Conservation (phyloP, 2,888 invertebrate genomes). For the Drosophila cracens region DNA sequence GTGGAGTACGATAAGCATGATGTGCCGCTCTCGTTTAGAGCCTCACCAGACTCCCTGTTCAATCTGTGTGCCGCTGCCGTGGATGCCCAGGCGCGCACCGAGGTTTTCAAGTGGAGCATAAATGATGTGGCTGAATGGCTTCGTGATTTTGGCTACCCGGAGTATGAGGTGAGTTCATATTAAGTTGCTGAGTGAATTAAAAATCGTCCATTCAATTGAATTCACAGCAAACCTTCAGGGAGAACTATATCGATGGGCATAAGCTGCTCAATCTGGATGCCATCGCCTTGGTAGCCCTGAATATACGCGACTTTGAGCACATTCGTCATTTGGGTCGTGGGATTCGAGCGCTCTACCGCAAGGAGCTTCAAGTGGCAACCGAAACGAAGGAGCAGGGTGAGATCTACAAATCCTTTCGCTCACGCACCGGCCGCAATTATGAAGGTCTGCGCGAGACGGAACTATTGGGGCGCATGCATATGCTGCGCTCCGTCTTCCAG, state of each 20-base stretch:
- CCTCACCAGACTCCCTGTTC: slow-evolving; percentile 85
- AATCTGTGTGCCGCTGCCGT: slow-evolving; percentile 83
- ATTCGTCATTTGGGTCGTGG: slow-evolving; percentile 83
- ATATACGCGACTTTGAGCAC: slow-evolving; percentile 85
- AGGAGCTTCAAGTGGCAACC: slow-evolving; percentile 83
- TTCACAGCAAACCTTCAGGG: slow-evolving; percentile 84
- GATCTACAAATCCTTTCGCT: slow-evolving; percentile 86
- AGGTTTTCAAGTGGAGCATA: slow-evolving; percentile 85
- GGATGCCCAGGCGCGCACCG: slow-evolving; percentile 84
- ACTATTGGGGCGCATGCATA: slow-evolving; percentile 86
- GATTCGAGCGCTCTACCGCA: slow-evolving; percentile 84
- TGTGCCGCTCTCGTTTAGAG: slow-evolving; percentile 68
- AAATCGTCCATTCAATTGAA: slow-evolving; percentile 13
- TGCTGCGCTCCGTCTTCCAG: slow-evolving; percentile 85
- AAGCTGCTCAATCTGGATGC: slow-evolving; percentile 86
- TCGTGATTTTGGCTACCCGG: slow-evolving; percentile 85
- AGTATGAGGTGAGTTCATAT: slow-evolving; percentile 85
- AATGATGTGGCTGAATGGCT: slow-evolving; percentile 86
- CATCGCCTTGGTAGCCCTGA: slow-evolving; percentile 85
- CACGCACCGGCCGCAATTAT: slow-evolving; percentile 86
- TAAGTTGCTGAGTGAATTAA: accelerated
- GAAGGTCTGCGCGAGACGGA: slow-evolving; percentile 85
- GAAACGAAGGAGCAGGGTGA: slow-evolving; percentile 85
- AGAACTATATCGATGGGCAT: slow-evolving; percentile 85
- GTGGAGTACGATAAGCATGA: slow-evolving; percentile 66